phyloP scores from a whole-genome alignment of 2,797 vertebrate genomes.

The Orientallactaga sibirica region DNA sequence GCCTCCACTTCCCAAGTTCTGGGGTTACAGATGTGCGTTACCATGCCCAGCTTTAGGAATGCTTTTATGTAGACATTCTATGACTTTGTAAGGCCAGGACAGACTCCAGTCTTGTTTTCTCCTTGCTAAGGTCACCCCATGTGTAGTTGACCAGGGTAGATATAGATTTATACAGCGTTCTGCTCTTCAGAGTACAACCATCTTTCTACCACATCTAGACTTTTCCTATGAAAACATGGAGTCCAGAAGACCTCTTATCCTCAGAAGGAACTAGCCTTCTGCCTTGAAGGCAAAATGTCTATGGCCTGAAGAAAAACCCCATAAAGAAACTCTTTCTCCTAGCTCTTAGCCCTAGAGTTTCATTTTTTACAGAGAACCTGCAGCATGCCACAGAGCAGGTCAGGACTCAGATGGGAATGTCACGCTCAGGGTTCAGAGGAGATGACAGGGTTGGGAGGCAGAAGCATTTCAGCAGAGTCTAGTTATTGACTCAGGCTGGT shows the following conservation, averaged over 20 bases:
- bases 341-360: neutral
- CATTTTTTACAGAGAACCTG: neutral
- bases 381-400: neutral
- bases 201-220: neutral
- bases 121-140: neutral
- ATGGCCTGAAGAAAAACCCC: neutral
- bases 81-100: neutral
- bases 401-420: neutral
- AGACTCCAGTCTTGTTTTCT: neutral
- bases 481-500: neutral
- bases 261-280: neutral
- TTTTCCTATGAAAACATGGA: neutral
- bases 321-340: neutral
- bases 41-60: neutral
- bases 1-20: neutral
- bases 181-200: neutral
- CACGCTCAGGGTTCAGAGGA: neutral
- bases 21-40: neutral
- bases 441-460: neutral
- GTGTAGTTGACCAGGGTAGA: no score
- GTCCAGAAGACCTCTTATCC: neutral
- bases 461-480: neutral
- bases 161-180: accelerated
- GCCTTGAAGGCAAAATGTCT: neutral
- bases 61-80: neutral